A percentile compares a stretch with the other conserved stretches of the same genome.
Conservation (phyloP, 2,888 invertebrate species). For the Leptura quadrifasciata region DNA sequence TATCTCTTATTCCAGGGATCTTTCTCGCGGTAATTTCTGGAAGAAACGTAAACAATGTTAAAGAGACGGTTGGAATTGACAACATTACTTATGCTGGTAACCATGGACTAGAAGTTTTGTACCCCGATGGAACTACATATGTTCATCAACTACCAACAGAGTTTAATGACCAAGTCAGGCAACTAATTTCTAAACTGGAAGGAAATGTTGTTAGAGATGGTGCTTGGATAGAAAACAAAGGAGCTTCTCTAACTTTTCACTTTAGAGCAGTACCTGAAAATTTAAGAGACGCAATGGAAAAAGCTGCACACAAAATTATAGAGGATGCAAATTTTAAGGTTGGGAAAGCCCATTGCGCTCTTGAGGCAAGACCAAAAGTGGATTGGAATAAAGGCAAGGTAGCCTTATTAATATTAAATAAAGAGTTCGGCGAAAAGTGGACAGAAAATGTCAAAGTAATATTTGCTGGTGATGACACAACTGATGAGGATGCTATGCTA, state of each 20-base stretch:
- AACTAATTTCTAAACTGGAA: slow-evolving; percentile 85
- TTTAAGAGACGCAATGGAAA: slow-evolving; percentile 78
- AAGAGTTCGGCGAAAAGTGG: slow-evolving; percentile 93
- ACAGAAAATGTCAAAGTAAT: slow-evolving; percentile 90
- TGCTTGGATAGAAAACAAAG: slow-evolving; percentile 94
- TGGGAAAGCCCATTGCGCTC: slow-evolving; percentile 87
- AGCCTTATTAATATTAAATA: slow-evolving; percentile 89
- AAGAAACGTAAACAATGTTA: slow-evolving; percentile 89
- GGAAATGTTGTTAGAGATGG: slow-evolving; percentile 90
- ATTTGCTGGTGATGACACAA: slow-evolving; percentile 91
- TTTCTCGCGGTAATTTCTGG: slow-evolving; percentile 91
- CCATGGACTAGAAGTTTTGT: slow-evolving; percentile 90
- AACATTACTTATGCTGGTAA: slow-evolving; percentile 93
- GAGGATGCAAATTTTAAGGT: slow-evolving; percentile 85
- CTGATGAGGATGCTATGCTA: slow-evolving; percentile 94
- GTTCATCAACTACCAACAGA: slow-evolving; percentile 92
- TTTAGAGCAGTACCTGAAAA: slow-evolving; percentile 87
- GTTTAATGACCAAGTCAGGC: slow-evolving; percentile 85
- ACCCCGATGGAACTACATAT: slow-evolving; percentile 92
- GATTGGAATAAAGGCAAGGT: slow-evolving; percentile 94
- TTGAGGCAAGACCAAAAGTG: slow-evolving; percentile 92
- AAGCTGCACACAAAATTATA: slow-evolving; percentile 83
- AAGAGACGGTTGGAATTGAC: slow-evolving; percentile 91
- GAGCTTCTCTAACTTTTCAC: slow-evolving; percentile 89
- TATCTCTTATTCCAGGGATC: slow-evolving; percentile 88